Conservation (phyloP, 2,113 vertebrate genomes). For the Corythaeola cristata region DNA sequence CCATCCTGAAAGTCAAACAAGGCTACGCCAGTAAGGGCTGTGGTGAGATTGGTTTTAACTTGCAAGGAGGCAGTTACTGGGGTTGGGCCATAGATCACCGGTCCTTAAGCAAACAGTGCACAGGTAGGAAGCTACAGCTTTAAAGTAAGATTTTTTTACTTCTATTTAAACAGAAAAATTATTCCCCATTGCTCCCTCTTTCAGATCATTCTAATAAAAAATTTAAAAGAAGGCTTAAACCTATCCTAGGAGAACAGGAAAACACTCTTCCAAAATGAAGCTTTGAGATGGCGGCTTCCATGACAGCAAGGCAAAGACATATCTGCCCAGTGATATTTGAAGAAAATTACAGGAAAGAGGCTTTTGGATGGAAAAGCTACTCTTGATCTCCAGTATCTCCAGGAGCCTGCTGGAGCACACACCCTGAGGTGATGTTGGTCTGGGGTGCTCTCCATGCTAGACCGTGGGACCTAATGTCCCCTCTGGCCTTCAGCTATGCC, state of each 20-base stretch:
- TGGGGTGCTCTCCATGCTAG: rapidly evolving
- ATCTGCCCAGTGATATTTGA: not conserved
- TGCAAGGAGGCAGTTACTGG: not conserved
- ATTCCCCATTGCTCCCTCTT: not conserved
- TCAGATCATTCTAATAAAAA: not conserved
- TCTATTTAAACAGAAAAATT: not conserved
- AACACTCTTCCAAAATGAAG: not conserved
- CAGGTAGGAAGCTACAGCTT: not conserved
- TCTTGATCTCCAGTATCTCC: not conserved
- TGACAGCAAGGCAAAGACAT: not conserved
- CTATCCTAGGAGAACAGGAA: not conserved
- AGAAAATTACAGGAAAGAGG: not conserved
- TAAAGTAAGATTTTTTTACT: not conserved
- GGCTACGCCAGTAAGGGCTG: not conserved
- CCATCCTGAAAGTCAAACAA: not conserved
- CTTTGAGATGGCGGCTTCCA: not conserved
- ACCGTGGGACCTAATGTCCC: not conserved
- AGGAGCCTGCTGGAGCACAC: not conserved
- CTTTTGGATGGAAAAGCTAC: not conserved
- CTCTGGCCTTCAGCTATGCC: not conserved
- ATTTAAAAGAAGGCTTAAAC: not conserved
- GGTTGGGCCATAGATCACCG: not conserved
- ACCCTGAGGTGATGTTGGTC: rapidly evolving
- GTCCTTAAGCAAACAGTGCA: not conserved
- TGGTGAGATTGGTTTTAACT: not conserved